Evolutionary conservation across 2,797 vertebrate genomes (phyloP), one percentile per base, ranked within the genome.

Genomic region (Poecile montanus): DNA sequence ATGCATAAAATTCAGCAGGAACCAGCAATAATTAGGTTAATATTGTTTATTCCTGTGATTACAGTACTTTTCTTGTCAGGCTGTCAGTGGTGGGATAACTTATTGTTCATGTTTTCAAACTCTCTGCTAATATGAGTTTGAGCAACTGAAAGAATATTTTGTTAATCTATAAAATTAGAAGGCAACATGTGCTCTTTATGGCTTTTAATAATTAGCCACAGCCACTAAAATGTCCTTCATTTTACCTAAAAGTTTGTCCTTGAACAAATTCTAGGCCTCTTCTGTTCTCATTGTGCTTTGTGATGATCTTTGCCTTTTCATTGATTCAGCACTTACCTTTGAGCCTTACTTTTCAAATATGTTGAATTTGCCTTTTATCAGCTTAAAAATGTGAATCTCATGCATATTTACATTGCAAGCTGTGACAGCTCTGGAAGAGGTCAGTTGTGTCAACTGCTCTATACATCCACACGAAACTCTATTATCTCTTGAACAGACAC

Each of bases 291-390:
- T 57, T 86, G 70, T 85, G 32, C 85, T 96, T 91, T 82, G 62
- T 77, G 67, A 72, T 81, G 93, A 94, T 95, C 91, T 95, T 72
- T 92, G 88, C 84, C 91, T 96, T 96, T 93, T 88, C 89, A 97
- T 95, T 96, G 85, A 85, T 85, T 91, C 92, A 96, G 93, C 83
- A 93, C 50, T 96, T 95, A 86, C 81, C 89, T 96, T 90, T 85
- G 93, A 82, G 68, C 75, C 50, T 87, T 80, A 75, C 63, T 86
- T 97, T 95, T 95, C 87, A 96, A 88, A 88, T 95, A 95, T 78
- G 93, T 87, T 96, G 68, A 89, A 92, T 80, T 95, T 97, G 94
- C 95, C 83, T 92, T 94, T 94, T 95, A 94, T 84, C 73, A 85
- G 72, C 61, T 93, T 95, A 95, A 97, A 97, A 96, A 96, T 91